phyloP scores from a whole-genome alignment of 2,888 invertebrate genomes.

The Mimas tiliae region DNA sequence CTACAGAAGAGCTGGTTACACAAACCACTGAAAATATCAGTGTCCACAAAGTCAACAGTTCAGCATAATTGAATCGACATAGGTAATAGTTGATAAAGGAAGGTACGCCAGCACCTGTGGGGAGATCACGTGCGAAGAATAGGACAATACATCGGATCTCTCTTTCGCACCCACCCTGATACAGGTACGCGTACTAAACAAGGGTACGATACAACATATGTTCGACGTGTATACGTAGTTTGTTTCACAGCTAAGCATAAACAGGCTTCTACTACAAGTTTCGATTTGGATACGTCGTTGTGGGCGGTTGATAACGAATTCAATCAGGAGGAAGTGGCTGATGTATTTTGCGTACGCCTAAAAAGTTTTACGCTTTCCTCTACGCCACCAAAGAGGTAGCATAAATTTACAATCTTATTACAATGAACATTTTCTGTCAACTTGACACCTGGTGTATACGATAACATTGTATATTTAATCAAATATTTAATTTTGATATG shows the following conservation, averaged over 20 bases:
- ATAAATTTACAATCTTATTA: neutral
- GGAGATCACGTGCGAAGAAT: constrained; percentile 55
- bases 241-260: constrained; percentile 59
- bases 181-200: constrained; percentile 52
- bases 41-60: constrained; percentile 69
- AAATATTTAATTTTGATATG: neutral
- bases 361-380: constrained; percentile 31
- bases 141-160: constrained; percentile 31
- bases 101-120: constrained; percentile 50
- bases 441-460: constrained; percentile 23
- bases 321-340: constrained; percentile 54
- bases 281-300: constrained; percentile 57
- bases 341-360: constrained; percentile 32
- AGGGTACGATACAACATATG: constrained; percentile 52
- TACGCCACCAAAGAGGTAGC: constrained; percentile 2
- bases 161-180: constrained; percentile 53
- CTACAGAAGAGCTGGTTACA: constrained; percentile 41
- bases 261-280: constrained; percentile 59
- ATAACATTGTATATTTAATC: constrained; percentile 11
- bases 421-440: constrained; percentile 26
- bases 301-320: constrained; percentile 65
- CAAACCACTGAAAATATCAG: constrained; percentile 58
- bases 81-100: constrained; percentile 60
- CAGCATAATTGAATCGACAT: constrained; percentile 72
- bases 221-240: constrained; percentile 52